phyloP scores from a whole-genome alignment of 2,888 invertebrate genomes.

The Caenorhabditis doughertyi region DNA sequence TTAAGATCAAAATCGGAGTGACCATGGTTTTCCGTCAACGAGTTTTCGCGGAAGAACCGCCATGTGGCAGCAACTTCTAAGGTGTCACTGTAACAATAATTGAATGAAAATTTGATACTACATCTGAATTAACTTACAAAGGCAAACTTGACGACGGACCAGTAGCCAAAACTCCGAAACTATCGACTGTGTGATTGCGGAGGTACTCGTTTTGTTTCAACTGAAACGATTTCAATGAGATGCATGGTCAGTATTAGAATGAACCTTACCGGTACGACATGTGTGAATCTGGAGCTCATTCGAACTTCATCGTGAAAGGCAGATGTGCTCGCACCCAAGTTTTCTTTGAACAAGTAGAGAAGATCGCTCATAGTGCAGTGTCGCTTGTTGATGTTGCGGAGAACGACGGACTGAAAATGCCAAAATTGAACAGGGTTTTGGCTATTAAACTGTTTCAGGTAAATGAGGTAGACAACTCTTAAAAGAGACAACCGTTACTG shows the following conservation, averaged over 20 bases:
- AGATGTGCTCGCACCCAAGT: slow-evolving; percentile 35
- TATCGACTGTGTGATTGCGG: slow-evolving; percentile 24
- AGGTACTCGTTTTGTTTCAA: slow-evolving; percentile 2
- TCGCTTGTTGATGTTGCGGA: slow-evolving; percentile 40
- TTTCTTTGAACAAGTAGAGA: slow-evolving; percentile 52
- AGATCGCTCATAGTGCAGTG: slow-evolving; percentile 40
- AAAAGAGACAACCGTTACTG: neutral
- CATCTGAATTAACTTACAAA: slow-evolving; percentile 23
- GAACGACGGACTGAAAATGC: slow-evolving; percentile 13
- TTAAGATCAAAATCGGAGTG: slow-evolving; percentile 54
- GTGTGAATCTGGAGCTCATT: slow-evolving; percentile 45
- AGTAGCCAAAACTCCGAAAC: slow-evolving; percentile 12
- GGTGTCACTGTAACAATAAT: slow-evolving; percentile 27
- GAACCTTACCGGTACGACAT: slow-evolving; percentile 11
- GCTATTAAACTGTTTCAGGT: too few species aligned
- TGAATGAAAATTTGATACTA: too few species aligned
- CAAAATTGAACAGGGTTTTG: neutral
- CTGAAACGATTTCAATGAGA: too few species aligned
- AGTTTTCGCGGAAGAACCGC: slow-evolving; percentile 49
- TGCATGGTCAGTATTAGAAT: too few species aligned
- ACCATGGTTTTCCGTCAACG: slow-evolving; percentile 40
- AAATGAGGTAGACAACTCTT: too few species aligned
- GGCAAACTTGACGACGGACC: slow-evolving; percentile 30
- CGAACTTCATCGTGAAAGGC: slow-evolving; percentile 54
- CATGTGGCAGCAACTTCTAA: slow-evolving; percentile 31